Evolutionary conservation across 2,888 invertebrate genomes (phyloP), one percentile per base, ranked within the genome.

Genomic region (Melanargia galathea): DNA sequence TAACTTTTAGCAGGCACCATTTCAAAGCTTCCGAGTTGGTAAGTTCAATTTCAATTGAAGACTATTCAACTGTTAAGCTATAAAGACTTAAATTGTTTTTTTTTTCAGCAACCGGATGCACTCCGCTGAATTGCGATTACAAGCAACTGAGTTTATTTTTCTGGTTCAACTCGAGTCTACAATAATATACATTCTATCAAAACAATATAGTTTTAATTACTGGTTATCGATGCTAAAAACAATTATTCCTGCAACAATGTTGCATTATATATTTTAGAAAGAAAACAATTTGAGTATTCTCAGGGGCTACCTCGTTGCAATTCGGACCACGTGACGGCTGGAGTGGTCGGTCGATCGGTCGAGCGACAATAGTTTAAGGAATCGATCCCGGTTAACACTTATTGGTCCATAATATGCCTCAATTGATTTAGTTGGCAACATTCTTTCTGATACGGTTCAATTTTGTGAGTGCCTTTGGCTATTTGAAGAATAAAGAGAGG

Each of bases 381-480:
- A 86, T 83, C 77, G 82, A 75, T 74, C 76, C 80, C 79, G 75
- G 83, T 87, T 86, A 84, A 84, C 85, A 86, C 83, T 84, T 85
- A 87, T 86, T 82, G 85, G 82, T 80, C 81, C 79, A 82, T 80
- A 84, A 82, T 80, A 84, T 82, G 86, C 83, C 84, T 80, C 86
- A 83, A 86, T 87, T 84, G 82, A 86, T 83, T 83, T 78, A 76
- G 76, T 71, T 69, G 63, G 61, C 52, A 66, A 60, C 51, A 54
- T 59, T 64, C 43, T 33, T 66, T 66, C 51, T 63, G 60, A 65
- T 62, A 56, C 51, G 45, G 45, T 54, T 63, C 56, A 52, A 65
- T 57, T 62, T 54, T 54, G 62, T 54, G 58, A 62, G 52, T 60
- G 65, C 49, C 59, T 66, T 64, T 38, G 55, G 54, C 51, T 59